A percentile compares a stretch with the other conserved stretches of the same genome.
Evolutionary conservation across 53 echinoderm and acorn worm genomes (phyloP).

Genomic region (Henricia sp.): DNA sequence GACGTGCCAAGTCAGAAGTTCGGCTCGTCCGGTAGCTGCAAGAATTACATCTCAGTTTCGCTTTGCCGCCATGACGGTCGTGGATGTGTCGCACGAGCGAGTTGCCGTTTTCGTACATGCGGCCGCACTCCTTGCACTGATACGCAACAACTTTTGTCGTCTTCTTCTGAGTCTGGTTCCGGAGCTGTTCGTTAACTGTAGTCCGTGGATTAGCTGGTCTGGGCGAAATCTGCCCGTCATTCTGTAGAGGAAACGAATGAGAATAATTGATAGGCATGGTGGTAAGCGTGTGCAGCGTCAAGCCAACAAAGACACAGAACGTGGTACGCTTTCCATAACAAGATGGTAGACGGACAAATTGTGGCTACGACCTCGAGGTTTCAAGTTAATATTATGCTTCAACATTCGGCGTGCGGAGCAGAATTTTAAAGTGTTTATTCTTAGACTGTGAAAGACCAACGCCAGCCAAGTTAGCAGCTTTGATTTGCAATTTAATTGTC

Average conservation of each 20-base stretch:
- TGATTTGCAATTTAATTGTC: too few species aligned
- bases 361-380: too few species aligned
- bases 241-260: slow-evolving; percentile 21
- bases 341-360: too few species aligned
- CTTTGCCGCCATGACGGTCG: slow-evolving; percentile 38
- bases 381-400: too few species aligned
- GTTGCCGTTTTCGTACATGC: slow-evolving; percentile 44
- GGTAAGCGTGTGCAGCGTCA: background rate
- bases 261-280: background rate
- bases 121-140: slow-evolving; percentile 54
- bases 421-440: too few species aligned
- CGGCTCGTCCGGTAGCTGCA: slow-evolving; percentile 56
- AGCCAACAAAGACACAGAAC: background rate
- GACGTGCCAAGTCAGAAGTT: slow-evolving; percentile 43
- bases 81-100: slow-evolving; percentile 54
- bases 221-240: background rate
- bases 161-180: slow-evolving; percentile 28
- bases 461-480: too few species aligned
- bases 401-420: too few species aligned
- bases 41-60: slow-evolving; percentile 33
- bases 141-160: slow-evolving; percentile 51
- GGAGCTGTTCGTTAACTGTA: slow-evolving; percentile 18
- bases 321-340: background rate
- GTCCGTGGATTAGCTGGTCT: background rate
- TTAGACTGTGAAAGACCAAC: too few species aligned